A percentile compares a stretch with the other conserved stretches of the same genome.
These are phyloP conservation scores for Serripes groenlandicus DNA, from an alignment of 2,888 invertebrate species.

Conservation along the genomic window DNA sequence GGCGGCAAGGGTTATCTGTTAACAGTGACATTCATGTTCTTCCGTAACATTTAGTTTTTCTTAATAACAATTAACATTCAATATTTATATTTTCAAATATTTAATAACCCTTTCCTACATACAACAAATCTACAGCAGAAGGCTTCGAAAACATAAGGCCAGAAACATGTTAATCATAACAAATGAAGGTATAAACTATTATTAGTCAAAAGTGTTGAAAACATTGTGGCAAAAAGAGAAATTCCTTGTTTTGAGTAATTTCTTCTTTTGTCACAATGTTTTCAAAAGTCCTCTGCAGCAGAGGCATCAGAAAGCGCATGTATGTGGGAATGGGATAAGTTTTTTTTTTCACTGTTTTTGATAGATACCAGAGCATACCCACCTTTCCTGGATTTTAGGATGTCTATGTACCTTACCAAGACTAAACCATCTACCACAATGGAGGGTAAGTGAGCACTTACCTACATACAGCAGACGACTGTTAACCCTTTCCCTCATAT, in stretches of 20 bases:
- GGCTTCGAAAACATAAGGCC: too few species aligned
- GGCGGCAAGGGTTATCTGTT: too few species aligned
- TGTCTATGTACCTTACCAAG: conserved; percentile 92
- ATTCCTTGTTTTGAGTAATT: neutral
- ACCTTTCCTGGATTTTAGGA: conserved; percentile 95
- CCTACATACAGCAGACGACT: too few species aligned
- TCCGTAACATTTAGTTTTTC: too few species aligned
- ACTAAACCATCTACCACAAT: conserved; percentile 93
- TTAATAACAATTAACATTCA: too few species aligned
- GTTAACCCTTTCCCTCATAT: neutral
- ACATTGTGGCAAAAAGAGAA: neutral
- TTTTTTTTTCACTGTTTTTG: neutral
- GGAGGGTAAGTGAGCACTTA: conserved; percentile 90
- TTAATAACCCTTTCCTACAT: too few species aligned
- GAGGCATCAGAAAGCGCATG: neutral
- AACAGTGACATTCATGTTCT: too few species aligned
- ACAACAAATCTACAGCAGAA: too few species aligned
- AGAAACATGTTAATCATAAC: too few species aligned
- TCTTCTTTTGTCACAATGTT: neutral
- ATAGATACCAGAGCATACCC: conserved; percentile 92
- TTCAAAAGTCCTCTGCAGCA: neutral
- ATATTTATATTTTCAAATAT: too few species aligned
- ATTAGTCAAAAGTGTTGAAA: too few species aligned
- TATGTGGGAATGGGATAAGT: neutral
- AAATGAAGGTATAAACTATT: too few species aligned